phyloP scores from a whole-genome alignment of 1,140 invertebrate genomes.

The Euura saliciscinereae region DNA sequence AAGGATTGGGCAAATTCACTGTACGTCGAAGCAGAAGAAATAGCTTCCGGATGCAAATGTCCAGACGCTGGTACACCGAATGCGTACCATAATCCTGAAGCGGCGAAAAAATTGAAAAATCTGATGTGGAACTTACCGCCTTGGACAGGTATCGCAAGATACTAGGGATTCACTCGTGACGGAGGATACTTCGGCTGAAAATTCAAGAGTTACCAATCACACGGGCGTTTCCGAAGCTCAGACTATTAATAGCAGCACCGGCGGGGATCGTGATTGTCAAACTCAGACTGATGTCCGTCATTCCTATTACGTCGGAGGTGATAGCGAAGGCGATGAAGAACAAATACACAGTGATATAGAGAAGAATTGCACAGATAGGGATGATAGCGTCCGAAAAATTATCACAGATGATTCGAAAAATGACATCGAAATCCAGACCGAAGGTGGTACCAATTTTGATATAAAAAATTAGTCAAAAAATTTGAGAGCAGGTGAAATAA shows the following conservation, averaged over 20 bases:
- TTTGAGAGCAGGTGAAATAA: background rate
- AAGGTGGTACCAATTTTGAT: background rate
- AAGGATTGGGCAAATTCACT: conserved; percentile 14
- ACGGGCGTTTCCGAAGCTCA: background rate
- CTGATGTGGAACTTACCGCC: conserved; percentile 18
- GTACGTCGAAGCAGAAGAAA: conserved; percentile 6
- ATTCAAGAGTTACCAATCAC: background rate
- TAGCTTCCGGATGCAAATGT: conserved; percentile 7
- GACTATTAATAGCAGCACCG: background rate
- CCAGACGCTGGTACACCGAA: conserved; percentile 14
- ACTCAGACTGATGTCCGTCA: background rate
- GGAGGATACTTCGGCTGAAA: background rate
- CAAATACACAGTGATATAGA: too few species aligned
- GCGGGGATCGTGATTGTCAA: background rate
- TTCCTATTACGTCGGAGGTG: background rate
- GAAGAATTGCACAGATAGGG: too few species aligned
- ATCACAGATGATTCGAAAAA: background rate
- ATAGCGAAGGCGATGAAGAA: too few species aligned
- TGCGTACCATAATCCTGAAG: conserved; percentile 19
- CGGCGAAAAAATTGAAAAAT: conserved; percentile 14
- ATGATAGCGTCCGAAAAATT: too few species aligned
- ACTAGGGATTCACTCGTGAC: background rate
- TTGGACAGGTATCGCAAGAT: conserved; percentile 19
- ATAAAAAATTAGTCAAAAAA: background rate
- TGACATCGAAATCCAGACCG: background rate